Base-by-base conservation (phyloP, 2,888 invertebrate genomes). In the Byasa hedistus region DNA sequence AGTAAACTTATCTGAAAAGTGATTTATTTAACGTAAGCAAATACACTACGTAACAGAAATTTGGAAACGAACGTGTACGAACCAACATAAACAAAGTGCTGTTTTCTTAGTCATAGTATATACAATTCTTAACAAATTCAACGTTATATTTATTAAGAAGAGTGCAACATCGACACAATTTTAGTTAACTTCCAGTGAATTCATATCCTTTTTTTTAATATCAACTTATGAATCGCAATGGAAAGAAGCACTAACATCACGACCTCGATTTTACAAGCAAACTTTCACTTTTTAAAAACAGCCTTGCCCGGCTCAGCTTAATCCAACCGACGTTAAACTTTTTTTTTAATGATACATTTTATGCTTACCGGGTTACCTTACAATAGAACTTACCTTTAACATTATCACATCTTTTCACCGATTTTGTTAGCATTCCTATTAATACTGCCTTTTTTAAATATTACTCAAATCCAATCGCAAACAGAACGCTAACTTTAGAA, bases 271-370 rank as follows among this genome's bases (percentile, higher is more conserved):
- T 63, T 63, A 63, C 68, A 69, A 61, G 24, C 54, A 64, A 61
- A 72, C 73, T 73, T 73, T 73, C 73, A 68, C 73, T 72, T 62
- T 54, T 61, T 61, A 61, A 65, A 57, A 24, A 23, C 61, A 61
- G 58, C 57, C 57, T 64, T 68, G n/a, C n/a, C n/a, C n/a, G n/a
- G 58, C 68, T 66, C 56, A 55, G 65, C 19, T 57, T 22, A 27
- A 64, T 61, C 23, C 19, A 15, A 21, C 5, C 23, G n/a, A 17
- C 19, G 39, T 55, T 44, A 55, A 59, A 39, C 21, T 24, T 48
- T 48, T 32, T 56, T 19, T 22, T 54, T 7, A 23, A 54, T 7
- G 15, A 54, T 2, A 1, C 2, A 4, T 15, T 44, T 17, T 17
- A 44, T 44, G 44, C 15, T 15, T 44, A 44, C 3, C 17, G 3